Evolutionary conservation across 2,888 invertebrate genomes (phyloP), one percentile per base, ranked within the genome.

Genomic region (Prosopocoilus inquinatus): DNA sequence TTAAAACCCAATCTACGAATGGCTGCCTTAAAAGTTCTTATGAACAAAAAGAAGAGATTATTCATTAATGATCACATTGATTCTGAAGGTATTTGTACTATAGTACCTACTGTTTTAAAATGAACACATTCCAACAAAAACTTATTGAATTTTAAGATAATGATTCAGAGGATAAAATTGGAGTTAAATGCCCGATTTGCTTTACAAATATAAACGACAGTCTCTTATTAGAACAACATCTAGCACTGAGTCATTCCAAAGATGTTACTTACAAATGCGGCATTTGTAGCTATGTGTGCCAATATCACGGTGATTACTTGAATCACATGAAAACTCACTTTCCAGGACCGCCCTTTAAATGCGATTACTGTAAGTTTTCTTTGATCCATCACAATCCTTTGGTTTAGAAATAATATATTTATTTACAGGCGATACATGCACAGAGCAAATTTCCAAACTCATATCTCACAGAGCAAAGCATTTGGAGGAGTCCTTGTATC

Each of bases 271-370:
- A 83, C 64, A 80, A 81, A 64, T 86, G 86, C 70, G 81, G 81
- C 34, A 72, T 84, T 47, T 86, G 86, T 71, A 79, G 80, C n/a
- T 85, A 82, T 71, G 81, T 82, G 44, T 83, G 83, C 64, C 82
- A 82, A 61, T 85, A 84, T 78, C 84, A 84, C 66, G 79, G 82
- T 33, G 81, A 82, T 63, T 85, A 83, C 72, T 80, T 83, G 61
- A 77, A 78, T 58, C 86, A 86, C 67, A 82, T 85, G 81, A 82
- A 81, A 65, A 77, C 75, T 16, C 81, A 82, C 72, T 84, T 83
- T 68, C 74, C 77, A 46, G 84, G 85, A 12, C 84, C 84, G n/a
- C 85, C 85, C n/a, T 85, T 80, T 68, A 77, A 78, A 62, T 87
- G 86, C 71, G 84, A 84, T 64, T 77, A 76, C 50, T 87, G 87